A percentile compares a stretch with the other conserved stretches of the same genome.
Evolutionary conservation across 2,113 vertebrate genomes (phyloP).

Genomic region (Gymnobelideus leadbeateri): DNA sequence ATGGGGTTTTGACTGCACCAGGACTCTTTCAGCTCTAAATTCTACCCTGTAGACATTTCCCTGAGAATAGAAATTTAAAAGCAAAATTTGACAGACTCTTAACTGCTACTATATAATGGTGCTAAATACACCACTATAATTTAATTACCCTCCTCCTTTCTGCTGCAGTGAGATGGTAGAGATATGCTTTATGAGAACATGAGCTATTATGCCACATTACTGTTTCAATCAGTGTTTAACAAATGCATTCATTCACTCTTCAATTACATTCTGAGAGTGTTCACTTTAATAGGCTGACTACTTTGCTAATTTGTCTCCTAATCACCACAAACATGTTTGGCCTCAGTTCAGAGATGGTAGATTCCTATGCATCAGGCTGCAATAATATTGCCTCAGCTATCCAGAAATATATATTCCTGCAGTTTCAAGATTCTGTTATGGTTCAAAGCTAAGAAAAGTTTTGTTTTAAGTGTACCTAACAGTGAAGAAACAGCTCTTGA

Average conservation of each 20-base stretch:
- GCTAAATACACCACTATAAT: constrained; percentile 31
- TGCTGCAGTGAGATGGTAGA: constrained; percentile 49
- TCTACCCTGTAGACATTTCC: background rate
- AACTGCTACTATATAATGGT: constrained; percentile 2
- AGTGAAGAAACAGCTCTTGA: background rate
- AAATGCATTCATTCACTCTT: constrained; percentile 69
- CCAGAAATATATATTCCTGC: background rate
- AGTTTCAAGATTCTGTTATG: background rate
- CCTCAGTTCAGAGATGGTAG: constrained; percentile 65
- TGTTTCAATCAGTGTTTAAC: constrained; percentile 72
- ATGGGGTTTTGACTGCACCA: background rate
- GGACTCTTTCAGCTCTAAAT: background rate
- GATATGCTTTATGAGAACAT: constrained; percentile 23
- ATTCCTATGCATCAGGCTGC: constrained; percentile 41
- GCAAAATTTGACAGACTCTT: background rate
- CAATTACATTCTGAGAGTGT: constrained; percentile 60
- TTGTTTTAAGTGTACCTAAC: background rate
- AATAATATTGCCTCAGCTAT: constrained; percentile 51
- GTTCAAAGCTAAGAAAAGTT: background rate
- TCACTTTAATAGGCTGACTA: constrained; percentile 70
- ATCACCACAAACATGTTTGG: constrained; percentile 74
- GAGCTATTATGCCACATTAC: constrained; percentile 22
- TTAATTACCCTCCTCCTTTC: constrained; percentile 39
- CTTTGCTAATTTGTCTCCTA: constrained; percentile 76
- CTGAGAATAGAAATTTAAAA: constrained; percentile 13